Percentiles rank a stretch among this genome's conserved stretches.
phyloP scores from a whole-genome alignment of 2,797 vertebrate species.

The Falco berigora region DNA sequence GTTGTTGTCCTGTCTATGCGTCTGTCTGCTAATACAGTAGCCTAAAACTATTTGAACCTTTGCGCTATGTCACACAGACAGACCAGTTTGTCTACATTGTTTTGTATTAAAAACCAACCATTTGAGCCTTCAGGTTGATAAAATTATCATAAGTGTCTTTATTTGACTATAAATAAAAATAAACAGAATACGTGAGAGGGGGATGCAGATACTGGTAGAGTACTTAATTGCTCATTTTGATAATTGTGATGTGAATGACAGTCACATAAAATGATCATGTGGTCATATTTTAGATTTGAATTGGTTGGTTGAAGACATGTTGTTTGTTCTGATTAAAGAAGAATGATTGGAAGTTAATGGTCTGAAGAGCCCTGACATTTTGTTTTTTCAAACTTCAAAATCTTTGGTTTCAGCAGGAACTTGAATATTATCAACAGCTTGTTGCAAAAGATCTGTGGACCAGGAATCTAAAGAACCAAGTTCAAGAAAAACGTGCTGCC shows the following conservation, averaged over 20 bases:
- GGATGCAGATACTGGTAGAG: neutral
- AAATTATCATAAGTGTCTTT: neutral
- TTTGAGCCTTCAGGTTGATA: neutral
- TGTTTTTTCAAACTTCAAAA: neutral
- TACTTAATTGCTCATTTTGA: neutral
- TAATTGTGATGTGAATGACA: neutral
- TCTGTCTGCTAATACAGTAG: neutral
- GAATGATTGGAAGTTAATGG: neutral
- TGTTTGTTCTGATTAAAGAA: neutral
- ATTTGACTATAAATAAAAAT: neutral
- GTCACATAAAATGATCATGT: neutral
- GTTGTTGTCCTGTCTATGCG: neutral
- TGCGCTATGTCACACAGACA: neutral
- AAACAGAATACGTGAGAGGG: neutral
- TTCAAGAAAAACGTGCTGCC: neutral
- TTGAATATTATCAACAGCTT: slow-evolving; percentile 37
- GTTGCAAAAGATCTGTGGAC: slow-evolving; percentile 26
- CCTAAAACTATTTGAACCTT: neutral
- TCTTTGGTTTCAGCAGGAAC: slow-evolving; percentile 1
- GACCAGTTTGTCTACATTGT: neutral
- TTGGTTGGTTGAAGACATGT: neutral
- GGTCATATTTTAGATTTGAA: neutral
- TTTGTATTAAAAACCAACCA: neutral
- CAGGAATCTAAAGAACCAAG: neutral
- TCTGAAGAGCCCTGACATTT: neutral